Evolutionary conservation across 2,888 invertebrate genomes (phyloP).

Genomic region (Rhamphomyia laevipes): DNA sequence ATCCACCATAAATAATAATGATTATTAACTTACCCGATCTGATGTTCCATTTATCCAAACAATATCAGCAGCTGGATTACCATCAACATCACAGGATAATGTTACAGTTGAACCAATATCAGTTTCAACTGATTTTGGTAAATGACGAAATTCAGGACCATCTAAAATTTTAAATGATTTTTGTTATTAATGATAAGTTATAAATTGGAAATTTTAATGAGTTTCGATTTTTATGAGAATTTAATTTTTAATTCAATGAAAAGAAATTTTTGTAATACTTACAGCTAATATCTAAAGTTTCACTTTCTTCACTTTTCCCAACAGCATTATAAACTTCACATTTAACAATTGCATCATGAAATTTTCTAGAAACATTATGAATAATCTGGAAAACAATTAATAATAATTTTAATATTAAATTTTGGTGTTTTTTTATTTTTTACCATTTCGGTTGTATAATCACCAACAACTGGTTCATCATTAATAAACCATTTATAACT

Average conservation of each 20-base stretch:
- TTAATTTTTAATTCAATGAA: slow-evolving; percentile 1
- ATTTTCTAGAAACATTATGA: slow-evolving; percentile 67
- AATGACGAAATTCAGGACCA: slow-evolving; percentile 68
- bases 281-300: slow-evolving; percentile 83
- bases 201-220: no score
- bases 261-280: slow-evolving; percentile 40
- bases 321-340: slow-evolving; percentile 87
- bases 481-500: slow-evolving; percentile 82
- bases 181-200: neutral
- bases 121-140: slow-evolving; percentile 68
- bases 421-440: slow-evolving; percentile 24
- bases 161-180: slow-evolving; percentile 40
- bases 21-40: slow-evolving; percentile 49
- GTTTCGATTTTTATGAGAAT: no score
- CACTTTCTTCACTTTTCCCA: slow-evolving; percentile 81
- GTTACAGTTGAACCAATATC: slow-evolving; percentile 69
- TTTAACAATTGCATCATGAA: slow-evolving; percentile 76
- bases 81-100: slow-evolving; percentile 78
- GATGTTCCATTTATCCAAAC: slow-evolving; percentile 80
- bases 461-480: slow-evolving; percentile 66
- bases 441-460: slow-evolving; percentile 68
- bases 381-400: slow-evolving; percentile 41
- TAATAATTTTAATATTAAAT: neutral
- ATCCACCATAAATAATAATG: neutral
- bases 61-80: slow-evolving; percentile 80